Percentiles rank a stretch among this genome's conserved stretches.
These are phyloP conservation scores for Xiphorhynchus erythropygius DNA, from an alignment of 2,797 vertebrate genomes.

Conservation along the genomic window DNA sequence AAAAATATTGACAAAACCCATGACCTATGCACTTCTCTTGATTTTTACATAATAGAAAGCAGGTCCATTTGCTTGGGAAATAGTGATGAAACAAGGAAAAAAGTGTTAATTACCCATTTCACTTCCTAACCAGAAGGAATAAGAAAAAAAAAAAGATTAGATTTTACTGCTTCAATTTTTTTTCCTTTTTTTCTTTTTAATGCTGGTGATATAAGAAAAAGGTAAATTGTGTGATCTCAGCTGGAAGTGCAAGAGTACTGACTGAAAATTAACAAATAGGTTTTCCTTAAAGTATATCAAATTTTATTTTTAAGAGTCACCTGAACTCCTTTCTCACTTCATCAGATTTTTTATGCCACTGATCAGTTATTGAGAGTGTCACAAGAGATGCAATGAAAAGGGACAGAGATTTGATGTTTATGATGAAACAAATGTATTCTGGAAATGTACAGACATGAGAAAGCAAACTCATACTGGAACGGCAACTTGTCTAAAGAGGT, in stretches of 20 bases:
- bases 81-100: neutral
- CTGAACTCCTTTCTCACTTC: neutral
- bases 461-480: neutral
- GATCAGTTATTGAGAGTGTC: neutral
- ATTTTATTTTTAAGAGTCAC: neutral
- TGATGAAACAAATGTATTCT: neutral
- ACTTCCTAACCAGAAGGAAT: neutral
- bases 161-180: neutral
- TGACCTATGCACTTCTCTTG: neutral
- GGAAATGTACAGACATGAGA: neutral
- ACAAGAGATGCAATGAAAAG: neutral
- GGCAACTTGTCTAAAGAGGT: neutral
- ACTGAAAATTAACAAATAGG: neutral
- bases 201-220: neutral
- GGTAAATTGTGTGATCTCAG: neutral
- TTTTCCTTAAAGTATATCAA: neutral
- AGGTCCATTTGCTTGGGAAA: neutral
- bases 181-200: neutral
- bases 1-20: neutral
- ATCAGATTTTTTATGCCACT: neutral
- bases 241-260: neutral
- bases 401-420: neutral
- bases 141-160: neutral
- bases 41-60: neutral
- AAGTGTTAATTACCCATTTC: neutral